Evolutionary conservation across 2,888 invertebrate species (phyloP).

Genomic region (Cyclophora punctaria): DNA sequence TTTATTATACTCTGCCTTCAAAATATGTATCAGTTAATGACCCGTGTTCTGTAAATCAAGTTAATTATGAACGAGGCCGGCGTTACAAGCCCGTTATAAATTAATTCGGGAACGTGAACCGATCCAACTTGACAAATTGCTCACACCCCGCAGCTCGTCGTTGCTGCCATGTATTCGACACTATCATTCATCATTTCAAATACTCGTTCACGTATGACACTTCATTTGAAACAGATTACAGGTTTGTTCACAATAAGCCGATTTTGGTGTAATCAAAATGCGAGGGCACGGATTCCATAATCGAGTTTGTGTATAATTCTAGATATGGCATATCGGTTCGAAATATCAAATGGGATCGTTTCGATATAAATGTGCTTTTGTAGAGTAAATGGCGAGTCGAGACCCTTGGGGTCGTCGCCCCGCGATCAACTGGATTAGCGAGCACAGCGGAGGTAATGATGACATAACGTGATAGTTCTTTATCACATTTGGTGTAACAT

Average conservation of each 20-base stretch:
- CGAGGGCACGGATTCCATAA: constrained; percentile 3
- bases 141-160: background rate
- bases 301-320: constrained; percentile 4
- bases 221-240: background rate
- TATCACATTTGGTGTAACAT: too few species aligned
- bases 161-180: constrained; percentile 10
- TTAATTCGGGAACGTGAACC: constrained; percentile 1
- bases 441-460: too few species aligned
- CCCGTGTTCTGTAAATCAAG: background rate
- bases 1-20: too few species aligned
- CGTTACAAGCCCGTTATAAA: background rate
- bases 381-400: constrained; percentile 4
- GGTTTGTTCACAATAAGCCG: background rate
- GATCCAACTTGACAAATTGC: constrained; percentile 8
- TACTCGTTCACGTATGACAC: too few species aligned
- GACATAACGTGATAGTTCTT: too few species aligned
- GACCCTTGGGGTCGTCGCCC: constrained; percentile 4
- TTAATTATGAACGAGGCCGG: background rate
- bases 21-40: too few species aligned
- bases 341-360: constrained; percentile 3
- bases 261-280: background rate
- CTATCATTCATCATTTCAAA: constrained; percentile 8
- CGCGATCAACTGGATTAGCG: constrained; percentile 1
- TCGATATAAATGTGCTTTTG: constrained; percentile 1
- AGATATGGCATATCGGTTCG: constrained; percentile 3